Conservation (phyloP, 2,113 vertebrate genomes). For the Dunckerocampus dactyliophorus region DNA sequence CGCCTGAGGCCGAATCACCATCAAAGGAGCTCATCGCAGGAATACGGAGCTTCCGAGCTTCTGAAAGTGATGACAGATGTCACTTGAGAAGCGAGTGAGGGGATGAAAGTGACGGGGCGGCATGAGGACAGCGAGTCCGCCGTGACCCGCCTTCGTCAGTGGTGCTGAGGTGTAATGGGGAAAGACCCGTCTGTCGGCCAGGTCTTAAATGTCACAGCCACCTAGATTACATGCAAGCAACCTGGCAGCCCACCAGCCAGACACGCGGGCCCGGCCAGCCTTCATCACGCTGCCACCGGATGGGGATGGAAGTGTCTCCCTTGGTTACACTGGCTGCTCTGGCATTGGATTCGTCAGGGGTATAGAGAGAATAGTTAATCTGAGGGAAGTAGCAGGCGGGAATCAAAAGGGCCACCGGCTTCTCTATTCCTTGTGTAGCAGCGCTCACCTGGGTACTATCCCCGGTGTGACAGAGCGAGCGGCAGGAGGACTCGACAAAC, state of each 20-base stretch:
- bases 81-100: slow-evolving; percentile 76
- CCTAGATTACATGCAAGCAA: slow-evolving; percentile 51
- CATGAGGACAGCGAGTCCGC: slow-evolving; percentile 66
- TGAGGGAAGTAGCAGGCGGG: slow-evolving; percentile 63
- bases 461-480: slow-evolving; percentile 64
- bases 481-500: slow-evolving; percentile 75
- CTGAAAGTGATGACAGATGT: slow-evolving; percentile 75
- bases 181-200: slow-evolving; percentile 54
- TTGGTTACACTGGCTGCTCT: slow-evolving; percentile 58
- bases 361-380: slow-evolving; percentile 74
- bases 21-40: slow-evolving; percentile 77
- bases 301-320: slow-evolving; percentile 62
- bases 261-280: slow-evolving; percentile 31
- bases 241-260: slow-evolving; percentile 45
- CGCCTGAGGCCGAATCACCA: slow-evolving; percentile 76
- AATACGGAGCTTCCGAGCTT: slow-evolving; percentile 80
- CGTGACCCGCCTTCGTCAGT: slow-evolving; percentile 65
- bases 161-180: slow-evolving; percentile 60
- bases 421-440: slow-evolving; percentile 60
- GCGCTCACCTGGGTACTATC: slow-evolving; percentile 70
- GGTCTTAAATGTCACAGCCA: slow-evolving; percentile 53
- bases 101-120: slow-evolving; percentile 75
- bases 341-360: slow-evolving; percentile 63
- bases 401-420: slow-evolving; percentile 71
- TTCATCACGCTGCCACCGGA: slow-evolving; percentile 48